A percentile compares a stretch with the other conserved stretches of the same genome.
phyloP scores from a whole-genome alignment of 1,140 invertebrate genomes.

The Antheraea pernyi region DNA sequence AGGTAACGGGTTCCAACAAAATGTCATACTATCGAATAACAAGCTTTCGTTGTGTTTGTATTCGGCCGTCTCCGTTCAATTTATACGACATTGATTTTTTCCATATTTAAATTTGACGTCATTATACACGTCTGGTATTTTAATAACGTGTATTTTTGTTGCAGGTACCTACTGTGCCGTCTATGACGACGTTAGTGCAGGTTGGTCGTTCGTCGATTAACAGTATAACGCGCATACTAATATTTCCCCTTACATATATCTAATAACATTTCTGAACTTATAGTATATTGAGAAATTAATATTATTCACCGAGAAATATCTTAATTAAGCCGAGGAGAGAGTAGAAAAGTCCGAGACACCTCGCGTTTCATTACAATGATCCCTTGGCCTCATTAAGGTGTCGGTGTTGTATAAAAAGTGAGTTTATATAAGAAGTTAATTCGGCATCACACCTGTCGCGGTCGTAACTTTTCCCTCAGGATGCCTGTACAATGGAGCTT shows the following conservation, averaged over 20 bases:
- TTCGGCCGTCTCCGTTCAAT: slow-evolving; percentile 20
- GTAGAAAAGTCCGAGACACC: slow-evolving; percentile 43
- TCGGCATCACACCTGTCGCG: slow-evolving; percentile 73
- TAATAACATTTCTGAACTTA: slow-evolving; percentile 12
- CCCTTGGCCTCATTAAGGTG: slow-evolving; percentile 60
- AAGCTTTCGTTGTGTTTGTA: slow-evolving; percentile 26
- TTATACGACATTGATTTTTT: slow-evolving; percentile 31
- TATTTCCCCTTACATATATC: slow-evolving; percentile 21
- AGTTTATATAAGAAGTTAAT: slow-evolving; percentile 74
- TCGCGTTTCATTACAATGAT: slow-evolving; percentile 57
- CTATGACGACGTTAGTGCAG: slow-evolving; percentile 34
- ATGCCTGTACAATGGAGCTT: slow-evolving; percentile 71
- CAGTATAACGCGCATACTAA: slow-evolving; percentile 29
- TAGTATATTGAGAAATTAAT: slow-evolving; percentile 28
- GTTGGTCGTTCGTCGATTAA: slow-evolving; percentile 41
- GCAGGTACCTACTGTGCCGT: slow-evolving; percentile 42
- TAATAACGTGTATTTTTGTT: slow-evolving; percentile 39
- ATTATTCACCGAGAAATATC: slow-evolving; percentile 37
- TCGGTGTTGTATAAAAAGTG: slow-evolving; percentile 67
- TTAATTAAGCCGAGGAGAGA: slow-evolving; percentile 45
- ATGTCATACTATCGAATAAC: slow-evolving; percentile 30
- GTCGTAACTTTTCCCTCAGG: slow-evolving; percentile 68
- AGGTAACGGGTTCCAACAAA: slow-evolving; percentile 32
- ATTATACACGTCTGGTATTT: slow-evolving; percentile 22
- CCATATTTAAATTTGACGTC: slow-evolving; percentile 25